These are phyloP conservation scores for Chloebia gouldiae DNA, from an alignment of 2,113 vertebrate species.

Conservation along the genomic window DNA sequence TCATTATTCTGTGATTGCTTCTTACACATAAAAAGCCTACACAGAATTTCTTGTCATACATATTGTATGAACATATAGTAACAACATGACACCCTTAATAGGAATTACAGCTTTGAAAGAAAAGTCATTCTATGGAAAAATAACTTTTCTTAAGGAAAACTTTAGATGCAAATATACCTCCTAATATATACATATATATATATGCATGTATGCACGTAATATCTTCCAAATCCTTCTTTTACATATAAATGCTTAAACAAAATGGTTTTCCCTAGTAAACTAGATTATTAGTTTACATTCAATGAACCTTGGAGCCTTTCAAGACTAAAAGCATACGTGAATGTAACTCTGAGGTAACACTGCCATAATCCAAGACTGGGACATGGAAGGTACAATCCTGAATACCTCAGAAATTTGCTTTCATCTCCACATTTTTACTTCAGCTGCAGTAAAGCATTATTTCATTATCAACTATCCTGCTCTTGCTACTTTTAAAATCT, in stretches of 20 bases:
- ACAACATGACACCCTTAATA: neutral
- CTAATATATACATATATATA: no score
- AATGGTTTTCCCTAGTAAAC: neutral
- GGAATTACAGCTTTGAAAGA: neutral
- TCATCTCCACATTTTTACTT: neutral
- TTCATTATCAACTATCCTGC: neutral
- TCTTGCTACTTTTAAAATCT: neutral
- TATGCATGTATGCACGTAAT: rapidly evolving
- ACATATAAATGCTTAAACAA: neutral
- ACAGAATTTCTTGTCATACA: neutral
- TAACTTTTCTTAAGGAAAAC: neutral
- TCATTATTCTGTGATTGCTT: neutral
- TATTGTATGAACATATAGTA: neutral
- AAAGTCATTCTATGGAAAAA: neutral
- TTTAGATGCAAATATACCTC: neutral
- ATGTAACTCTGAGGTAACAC: neutral
- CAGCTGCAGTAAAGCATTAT: neutral
- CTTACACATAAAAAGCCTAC: neutral
- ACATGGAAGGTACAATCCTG: neutral
- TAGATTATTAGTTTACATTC: neutral
- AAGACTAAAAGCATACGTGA: neutral
- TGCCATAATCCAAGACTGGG: neutral
- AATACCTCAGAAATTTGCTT: neutral
- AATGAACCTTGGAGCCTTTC: neutral
- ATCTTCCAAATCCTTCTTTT: neutral